phyloP scores from a whole-genome alignment of 2,797 vertebrate species.

The Lindbergichthys nudifrons region DNA sequence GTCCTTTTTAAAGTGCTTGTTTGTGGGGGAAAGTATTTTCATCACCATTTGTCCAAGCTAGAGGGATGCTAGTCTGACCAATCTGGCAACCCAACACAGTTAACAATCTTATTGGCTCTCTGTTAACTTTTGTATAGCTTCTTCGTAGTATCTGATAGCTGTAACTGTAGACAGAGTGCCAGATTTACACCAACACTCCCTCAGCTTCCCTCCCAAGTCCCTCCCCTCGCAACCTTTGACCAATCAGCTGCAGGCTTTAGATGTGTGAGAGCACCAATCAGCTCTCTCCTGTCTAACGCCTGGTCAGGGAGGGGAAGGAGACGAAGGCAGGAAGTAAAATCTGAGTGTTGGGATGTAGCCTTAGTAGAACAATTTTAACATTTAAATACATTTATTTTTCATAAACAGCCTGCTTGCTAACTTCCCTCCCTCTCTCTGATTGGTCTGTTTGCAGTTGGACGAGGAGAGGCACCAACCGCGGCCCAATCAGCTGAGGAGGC shows the following conservation, averaged over 20 bases:
- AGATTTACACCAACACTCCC: conserved; percentile 52
- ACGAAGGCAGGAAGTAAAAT: conserved; percentile 53
- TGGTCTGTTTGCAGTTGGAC: conserved; percentile 96
- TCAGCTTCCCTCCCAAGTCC: conserved; percentile 53
- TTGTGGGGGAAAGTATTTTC: conserved; percentile 50
- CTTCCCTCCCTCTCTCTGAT: conserved; percentile 90
- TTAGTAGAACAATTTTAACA: conserved; percentile 23
- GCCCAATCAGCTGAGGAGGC: conserved; percentile 97
- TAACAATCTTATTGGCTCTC: conserved; percentile 49
- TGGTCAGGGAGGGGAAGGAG: conserved; percentile 49
- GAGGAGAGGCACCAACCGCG: conserved; percentile 92
- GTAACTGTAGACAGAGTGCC: conserved; percentile 51
- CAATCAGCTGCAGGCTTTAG: conserved; percentile 62
- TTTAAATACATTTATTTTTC: conserved; percentile 18
- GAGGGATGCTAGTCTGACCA: conserved; percentile 61
- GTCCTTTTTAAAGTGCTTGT: conserved; percentile 64
- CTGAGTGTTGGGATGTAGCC: conserved; percentile 55
- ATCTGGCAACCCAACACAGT: conserved; percentile 55
- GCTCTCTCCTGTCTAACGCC: conserved; percentile 65
- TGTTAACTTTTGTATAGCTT: conserved; percentile 39
- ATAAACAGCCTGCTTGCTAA: conserved; percentile 45
- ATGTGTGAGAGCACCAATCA: conserved; percentile 59
- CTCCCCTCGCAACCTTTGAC: conserved; percentile 51
- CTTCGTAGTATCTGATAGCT: conserved; percentile 37
- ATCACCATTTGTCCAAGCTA: conserved; percentile 46